Base-by-base conservation (phyloP, 2,888 invertebrate species). In the Dastarcus helophoroides region DNA sequence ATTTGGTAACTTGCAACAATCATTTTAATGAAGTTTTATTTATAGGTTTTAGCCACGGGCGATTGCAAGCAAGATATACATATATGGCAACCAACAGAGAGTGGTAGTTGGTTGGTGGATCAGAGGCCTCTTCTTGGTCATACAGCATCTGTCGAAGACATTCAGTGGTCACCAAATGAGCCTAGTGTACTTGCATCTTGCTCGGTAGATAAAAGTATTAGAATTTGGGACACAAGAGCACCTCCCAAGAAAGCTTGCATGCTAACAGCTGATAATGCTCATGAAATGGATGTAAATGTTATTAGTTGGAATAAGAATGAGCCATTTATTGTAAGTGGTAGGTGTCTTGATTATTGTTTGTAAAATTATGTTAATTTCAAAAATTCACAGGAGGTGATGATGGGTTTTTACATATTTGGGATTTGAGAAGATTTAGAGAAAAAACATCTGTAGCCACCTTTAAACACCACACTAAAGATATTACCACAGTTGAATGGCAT, bases 131-230 rank as follows among this genome's bases (percentile, higher is more conserved):
- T 86, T 33, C 66, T 76, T 28, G 93, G 88, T 0, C 98, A 99
- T 56, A 79, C 79, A 11, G 77, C 72, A 26, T 95, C 95, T 14
- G 89, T 99, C 7, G 98, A 98, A 68, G 98, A 99, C 60, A 68
- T 99, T 39, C 95, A 97, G 54, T 98, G 98, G 98, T 95, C 95
- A 35, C 95, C 95, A 2, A 93, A 80, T 63, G 98, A 98, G 65
- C 68, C 70, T 43, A 74, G 83, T 63, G 93, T 93, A 1, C 63
- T 90, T 29, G 88, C 89, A 19, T 81, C 89, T 6, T 89, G 88
- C 63, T 89, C 89, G 13, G 80, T 86, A 2, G 90, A 90, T 54
- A 83, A 77, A 64, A 79, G 81, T 38, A 84, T 99, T 41, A 77
- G 91, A 47, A 81, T 99, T 53, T 98, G 97, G 97, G 98, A 98